phyloP scores from a whole-genome alignment of 2,888 invertebrate species.

The Glyphotaelius pellucidus region DNA sequence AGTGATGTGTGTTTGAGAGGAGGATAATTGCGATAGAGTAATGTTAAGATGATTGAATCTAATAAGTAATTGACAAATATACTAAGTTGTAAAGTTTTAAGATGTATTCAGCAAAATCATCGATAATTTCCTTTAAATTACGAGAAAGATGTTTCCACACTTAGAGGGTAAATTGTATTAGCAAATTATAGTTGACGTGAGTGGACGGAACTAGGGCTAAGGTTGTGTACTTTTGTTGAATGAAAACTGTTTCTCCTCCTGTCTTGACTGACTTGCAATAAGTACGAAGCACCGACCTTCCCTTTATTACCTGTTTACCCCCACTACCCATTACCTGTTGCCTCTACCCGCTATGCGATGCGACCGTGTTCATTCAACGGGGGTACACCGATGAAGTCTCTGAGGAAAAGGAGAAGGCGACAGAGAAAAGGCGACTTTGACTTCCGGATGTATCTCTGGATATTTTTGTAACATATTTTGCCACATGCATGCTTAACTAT shows the following conservation, averaged over 20 bases:
- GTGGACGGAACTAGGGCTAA: slow-evolving; percentile 18
- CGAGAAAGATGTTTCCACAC: slow-evolving; percentile 55
- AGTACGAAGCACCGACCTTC: neutral
- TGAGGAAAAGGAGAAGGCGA: slow-evolving; percentile 27
- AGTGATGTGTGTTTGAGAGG: slow-evolving; percentile 60
- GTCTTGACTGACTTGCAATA: neutral
- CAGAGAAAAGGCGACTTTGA: slow-evolving; percentile 51
- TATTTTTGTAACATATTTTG: slow-evolving; percentile 37
- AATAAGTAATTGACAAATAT: slow-evolving; percentile 53
- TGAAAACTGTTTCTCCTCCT: neutral
- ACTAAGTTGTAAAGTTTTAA: slow-evolving; percentile 61
- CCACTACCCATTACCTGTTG: no score
- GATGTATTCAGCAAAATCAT: slow-evolving; percentile 58
- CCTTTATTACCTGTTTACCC: neutral
- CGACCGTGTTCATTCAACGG: neutral
- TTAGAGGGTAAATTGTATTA: slow-evolving; percentile 59
- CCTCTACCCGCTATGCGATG: neutral
- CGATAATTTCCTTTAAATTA: slow-evolving; percentile 14
- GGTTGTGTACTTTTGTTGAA: slow-evolving; percentile 5
- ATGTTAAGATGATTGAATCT: slow-evolving; percentile 59
- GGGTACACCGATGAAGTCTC: neutral
- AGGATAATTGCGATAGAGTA: slow-evolving; percentile 61
- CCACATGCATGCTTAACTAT: slow-evolving; percentile 18
- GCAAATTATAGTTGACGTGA: slow-evolving; percentile 61
- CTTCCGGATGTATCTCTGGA: slow-evolving; percentile 47